phyloP scores from a whole-genome alignment of 2,797 vertebrate genomes.

The Lindbergichthys nudifrons region DNA sequence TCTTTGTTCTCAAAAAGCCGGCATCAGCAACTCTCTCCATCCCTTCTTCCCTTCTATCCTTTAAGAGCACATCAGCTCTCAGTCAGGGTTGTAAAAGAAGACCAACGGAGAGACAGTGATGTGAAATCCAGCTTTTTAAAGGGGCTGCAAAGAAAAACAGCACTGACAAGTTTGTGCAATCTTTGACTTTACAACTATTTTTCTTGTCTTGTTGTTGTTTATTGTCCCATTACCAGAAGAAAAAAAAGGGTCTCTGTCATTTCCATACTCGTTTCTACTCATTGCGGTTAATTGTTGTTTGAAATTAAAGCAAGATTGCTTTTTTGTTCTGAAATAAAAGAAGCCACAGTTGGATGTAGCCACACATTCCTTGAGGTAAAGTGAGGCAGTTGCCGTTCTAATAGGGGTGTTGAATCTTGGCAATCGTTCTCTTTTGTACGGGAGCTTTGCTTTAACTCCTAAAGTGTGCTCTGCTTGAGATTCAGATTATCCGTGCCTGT shows the following conservation, averaged over 20 bases:
- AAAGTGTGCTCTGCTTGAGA: slow-evolving; percentile 26
- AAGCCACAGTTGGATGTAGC: slow-evolving; percentile 46
- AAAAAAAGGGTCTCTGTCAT: neutral
- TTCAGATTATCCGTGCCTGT: slow-evolving; percentile 41
- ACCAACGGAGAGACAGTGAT: slow-evolving; percentile 44
- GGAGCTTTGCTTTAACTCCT: slow-evolving; percentile 38
- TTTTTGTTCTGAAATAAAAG: slow-evolving; percentile 32
- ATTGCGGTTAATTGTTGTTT: slow-evolving; percentile 21
- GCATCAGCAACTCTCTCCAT: slow-evolving; percentile 74
- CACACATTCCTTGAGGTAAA: slow-evolving; percentile 64
- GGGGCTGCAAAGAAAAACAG: slow-evolving; percentile 39
- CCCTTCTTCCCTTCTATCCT: slow-evolving; percentile 34
- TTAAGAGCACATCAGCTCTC: slow-evolving; percentile 29
- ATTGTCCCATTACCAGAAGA: slow-evolving; percentile 16
- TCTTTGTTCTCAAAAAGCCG: slow-evolving; percentile 79
- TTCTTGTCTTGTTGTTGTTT: slow-evolving; percentile 38
- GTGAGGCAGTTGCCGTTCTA: slow-evolving; percentile 21
- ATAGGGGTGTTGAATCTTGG: slow-evolving; percentile 53
- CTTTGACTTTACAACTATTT: slow-evolving; percentile 31
- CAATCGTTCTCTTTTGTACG: slow-evolving; percentile 40
- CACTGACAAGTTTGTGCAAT: slow-evolving; percentile 35
- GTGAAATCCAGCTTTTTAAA: slow-evolving; percentile 26
- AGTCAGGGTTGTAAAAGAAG: slow-evolving; percentile 47
- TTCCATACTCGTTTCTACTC: slow-evolving; percentile 8
- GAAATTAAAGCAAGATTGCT: slow-evolving; percentile 26